Evolutionary conservation across 1,140 invertebrate species (phyloP).

Genomic region (Drosophila teissieri): DNA sequence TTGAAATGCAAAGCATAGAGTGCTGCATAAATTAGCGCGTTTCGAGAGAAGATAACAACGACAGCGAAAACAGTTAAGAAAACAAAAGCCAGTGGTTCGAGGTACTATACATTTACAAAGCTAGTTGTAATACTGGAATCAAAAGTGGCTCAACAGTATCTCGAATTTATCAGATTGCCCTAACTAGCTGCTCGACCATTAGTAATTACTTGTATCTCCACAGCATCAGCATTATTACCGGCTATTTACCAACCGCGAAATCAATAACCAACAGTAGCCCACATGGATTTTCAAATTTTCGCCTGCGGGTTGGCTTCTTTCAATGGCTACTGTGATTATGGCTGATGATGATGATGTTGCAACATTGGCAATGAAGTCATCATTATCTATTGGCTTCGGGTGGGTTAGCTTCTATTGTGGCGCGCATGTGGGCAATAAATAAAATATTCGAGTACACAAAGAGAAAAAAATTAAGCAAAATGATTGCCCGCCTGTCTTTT

Average conservation of each 20-base stretch:
- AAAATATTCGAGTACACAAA: constrained; percentile 36
- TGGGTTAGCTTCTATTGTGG: constrained; percentile 13
- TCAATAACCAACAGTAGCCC: constrained; percentile 32
- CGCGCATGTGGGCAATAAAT: constrained; percentile 49
- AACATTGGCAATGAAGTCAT: constrained; percentile 59
- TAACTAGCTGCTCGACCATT: constrained; percentile 18
- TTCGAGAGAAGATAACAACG: constrained; percentile 20
- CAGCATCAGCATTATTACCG: constrained; percentile 28
- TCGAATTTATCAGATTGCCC: not conserved
- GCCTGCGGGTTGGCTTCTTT: constrained; percentile 26
- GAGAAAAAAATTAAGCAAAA: constrained; percentile 16
- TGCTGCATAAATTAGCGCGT: constrained; percentile 61
- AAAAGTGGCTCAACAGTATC: constrained; percentile 1
- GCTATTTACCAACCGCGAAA: constrained; percentile 17
- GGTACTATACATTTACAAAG: constrained; percentile 5
- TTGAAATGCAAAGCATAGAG: constrained; percentile 66
- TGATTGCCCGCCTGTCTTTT: constrained; percentile 48
- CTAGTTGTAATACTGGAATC: not conserved
- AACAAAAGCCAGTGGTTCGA: constrained; percentile 8
- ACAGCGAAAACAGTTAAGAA: constrained; percentile 32
- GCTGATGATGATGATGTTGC: constrained; percentile 44
- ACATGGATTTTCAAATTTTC: constrained; percentile 9
- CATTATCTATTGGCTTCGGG: constrained; percentile 34
- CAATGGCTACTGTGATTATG: constrained; percentile 38
- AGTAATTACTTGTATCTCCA: constrained; percentile 21